Evolutionary conservation across 37 sponge, comb jelly and placozoan genomes (phyloP), one percentile per base, ranked within the genome.

Genomic region (Chondrilla cf. caribensis): DNA sequence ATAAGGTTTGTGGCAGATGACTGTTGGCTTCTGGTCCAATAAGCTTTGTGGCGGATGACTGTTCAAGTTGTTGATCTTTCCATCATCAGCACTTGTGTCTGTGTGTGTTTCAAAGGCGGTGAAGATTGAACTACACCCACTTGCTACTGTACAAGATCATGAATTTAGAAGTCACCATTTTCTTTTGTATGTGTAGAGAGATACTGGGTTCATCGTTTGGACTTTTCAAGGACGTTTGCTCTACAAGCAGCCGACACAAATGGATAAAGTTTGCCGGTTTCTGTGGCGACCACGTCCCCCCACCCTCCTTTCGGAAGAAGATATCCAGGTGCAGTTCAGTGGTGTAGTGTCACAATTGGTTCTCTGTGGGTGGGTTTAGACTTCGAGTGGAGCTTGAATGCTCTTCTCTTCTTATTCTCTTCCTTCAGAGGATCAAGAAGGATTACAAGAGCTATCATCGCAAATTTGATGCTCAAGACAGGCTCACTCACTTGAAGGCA

Each of bases 201-300:
- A 97, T 62, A 91, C 92, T 55, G 98, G 98, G 0, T 97, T 93
- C 81, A 85, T 67, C 21, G 57, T 95, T 84, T 97, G 98, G 98
- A 90, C 89, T 8, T 95, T 95, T 81, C 98, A 97, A 82, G 98
- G 98, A 7, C 80, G 78, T 64, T 81, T 82, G 29, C 83, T 97
- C 25, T 90, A 86, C 36, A 86, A 90, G 38, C 88, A 84, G 55
- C 89, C 88, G 1, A 35, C 78, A 24, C 19, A 44, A 17, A 54
- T 93, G 70, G 95, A 94, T 38, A 83, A 83, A 43, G 92, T 97
- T 58, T 86, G 96, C 51, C 91, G 87, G 83, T 77, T 95, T 29
- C 79, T 91, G 32, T 97, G 98, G 98, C 55, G 98, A 38, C 98
- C 98, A 28, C 43, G 95, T 59, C 98, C 98, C n/a, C 96, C 93